Percentiles rank a stretch among this genome's conserved stretches.
phyloP scores from a whole-genome alignment of 2,113 vertebrate species.

The Pelecanus crispus region DNA sequence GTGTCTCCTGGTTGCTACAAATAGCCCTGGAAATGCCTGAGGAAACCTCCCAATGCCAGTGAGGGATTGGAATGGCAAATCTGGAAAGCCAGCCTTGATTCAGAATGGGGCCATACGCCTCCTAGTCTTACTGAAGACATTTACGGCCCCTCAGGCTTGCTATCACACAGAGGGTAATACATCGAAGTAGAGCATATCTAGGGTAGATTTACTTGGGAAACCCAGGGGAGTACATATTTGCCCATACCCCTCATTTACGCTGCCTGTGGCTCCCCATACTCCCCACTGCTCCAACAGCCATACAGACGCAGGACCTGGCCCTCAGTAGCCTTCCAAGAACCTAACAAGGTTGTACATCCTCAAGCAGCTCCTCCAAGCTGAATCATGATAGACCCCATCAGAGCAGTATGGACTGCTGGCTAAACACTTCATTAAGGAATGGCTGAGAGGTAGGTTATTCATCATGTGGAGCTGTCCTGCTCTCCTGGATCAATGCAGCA shows the following conservation, averaged over 20 bases:
- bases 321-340: not conserved
- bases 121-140: not conserved
- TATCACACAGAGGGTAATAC: not conserved
- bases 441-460: not conserved
- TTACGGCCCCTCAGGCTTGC: not conserved
- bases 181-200: not conserved
- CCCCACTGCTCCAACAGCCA: not conserved
- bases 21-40: not conserved
- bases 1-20: not conserved
- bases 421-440: not conserved
- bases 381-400: not conserved
- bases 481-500: not conserved
- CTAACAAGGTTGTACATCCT: not conserved
- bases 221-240: not conserved
- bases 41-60: not conserved
- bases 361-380: not conserved
- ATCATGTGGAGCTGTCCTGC: not conserved
- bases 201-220: not conserved
- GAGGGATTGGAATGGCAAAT: not conserved
- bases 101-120: not conserved
- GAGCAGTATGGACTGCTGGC: not conserved
- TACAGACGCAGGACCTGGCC: not conserved
- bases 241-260: not conserved
- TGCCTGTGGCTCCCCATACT: fast-evolving
- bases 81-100: not conserved